A percentile compares a stretch with the other conserved stretches of the same genome.
Conservation (phyloP, 2,888 invertebrate genomes). For the Eupsilia transversa region DNA sequence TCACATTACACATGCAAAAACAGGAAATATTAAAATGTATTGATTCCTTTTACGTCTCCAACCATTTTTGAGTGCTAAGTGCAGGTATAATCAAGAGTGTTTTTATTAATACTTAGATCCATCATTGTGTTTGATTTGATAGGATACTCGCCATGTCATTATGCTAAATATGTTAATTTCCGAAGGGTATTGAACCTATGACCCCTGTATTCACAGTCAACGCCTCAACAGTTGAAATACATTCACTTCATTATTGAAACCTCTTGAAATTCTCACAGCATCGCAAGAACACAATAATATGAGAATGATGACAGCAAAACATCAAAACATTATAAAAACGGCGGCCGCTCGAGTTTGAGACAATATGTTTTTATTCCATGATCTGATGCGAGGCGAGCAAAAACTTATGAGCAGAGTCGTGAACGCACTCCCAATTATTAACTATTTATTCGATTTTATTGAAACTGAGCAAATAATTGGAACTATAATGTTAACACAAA, state of each 20-base stretch:
- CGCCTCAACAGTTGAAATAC: neutral
- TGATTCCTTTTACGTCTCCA: neutral
- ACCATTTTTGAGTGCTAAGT: neutral
- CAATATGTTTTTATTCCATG: constrained; percentile 35
- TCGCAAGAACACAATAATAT: constrained; percentile 41
- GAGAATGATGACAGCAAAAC: constrained; percentile 59
- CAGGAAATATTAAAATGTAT: constrained; percentile 5
- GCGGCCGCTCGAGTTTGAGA: neutral
- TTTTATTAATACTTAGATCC: neutral
- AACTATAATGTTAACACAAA: constrained; percentile 42
- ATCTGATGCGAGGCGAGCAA: constrained; percentile 24
- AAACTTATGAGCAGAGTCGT: constrained; percentile 32
- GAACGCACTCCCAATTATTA: constrained; percentile 49
- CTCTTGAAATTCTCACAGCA: constrained; percentile 38
- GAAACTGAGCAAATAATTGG: constrained; percentile 55
- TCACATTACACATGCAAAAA: neutral
- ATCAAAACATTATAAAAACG: constrained; percentile 49
- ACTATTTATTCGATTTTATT: constrained; percentile 54
- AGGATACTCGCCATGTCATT: neutral
- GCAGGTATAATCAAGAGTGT: neutral
- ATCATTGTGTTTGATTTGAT: too few relatives aligned
- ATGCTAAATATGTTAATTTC: neutral
- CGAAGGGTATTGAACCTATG: neutral
- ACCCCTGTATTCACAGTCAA: neutral
- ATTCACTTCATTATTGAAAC: constrained; percentile 20